These are phyloP conservation scores for Phyllopteryx taeniolatus DNA, from an alignment of 2,113 vertebrate species.

Conservation along the genomic window DNA sequence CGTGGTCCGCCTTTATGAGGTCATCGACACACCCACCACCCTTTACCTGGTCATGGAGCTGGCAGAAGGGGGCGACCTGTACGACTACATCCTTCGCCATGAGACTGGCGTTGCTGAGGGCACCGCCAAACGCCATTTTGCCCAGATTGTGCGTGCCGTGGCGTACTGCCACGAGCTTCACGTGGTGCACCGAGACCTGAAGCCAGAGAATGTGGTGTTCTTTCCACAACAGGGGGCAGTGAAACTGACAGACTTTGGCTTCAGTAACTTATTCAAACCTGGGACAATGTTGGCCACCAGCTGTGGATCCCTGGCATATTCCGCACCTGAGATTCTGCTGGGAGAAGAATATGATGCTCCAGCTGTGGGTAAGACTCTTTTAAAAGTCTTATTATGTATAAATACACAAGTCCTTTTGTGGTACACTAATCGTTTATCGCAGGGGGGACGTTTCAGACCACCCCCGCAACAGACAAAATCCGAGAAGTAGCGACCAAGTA, in stretches of 20 bases:
- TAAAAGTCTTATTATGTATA: not conserved
- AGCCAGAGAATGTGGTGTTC: conserved; percentile 89
- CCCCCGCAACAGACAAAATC: too few species aligned
- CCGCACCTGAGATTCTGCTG: conserved; percentile 84
- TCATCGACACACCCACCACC: conserved; percentile 85
- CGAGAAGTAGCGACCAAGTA: too few species aligned
- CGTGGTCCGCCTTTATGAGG: conserved; percentile 86
- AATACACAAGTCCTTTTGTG: not conserved
- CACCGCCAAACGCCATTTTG: conserved; percentile 80
- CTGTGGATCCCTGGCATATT: conserved; percentile 86
- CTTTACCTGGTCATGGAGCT: conserved; percentile 90
- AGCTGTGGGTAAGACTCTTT: conserved; percentile 78
- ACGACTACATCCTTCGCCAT: conserved; percentile 85
- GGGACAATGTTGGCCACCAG: conserved; percentile 86
- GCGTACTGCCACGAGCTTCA: conserved; percentile 86
- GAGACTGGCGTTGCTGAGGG: conserved; percentile 79
- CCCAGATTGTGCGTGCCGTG: conserved; percentile 84
- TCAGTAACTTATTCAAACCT: conserved; percentile 85
- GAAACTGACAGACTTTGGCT: conserved; percentile 87
- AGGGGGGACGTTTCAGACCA: too few species aligned
- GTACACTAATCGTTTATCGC: too few species aligned
- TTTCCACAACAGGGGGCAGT: conserved; percentile 83
- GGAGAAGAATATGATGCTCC: conserved; percentile 86
- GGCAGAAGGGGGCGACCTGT: conserved; percentile 85
- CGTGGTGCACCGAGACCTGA: conserved; percentile 86